Evolutionary conservation across 2,888 invertebrate genomes (phyloP).

Genomic region (Biston betularia): DNA sequence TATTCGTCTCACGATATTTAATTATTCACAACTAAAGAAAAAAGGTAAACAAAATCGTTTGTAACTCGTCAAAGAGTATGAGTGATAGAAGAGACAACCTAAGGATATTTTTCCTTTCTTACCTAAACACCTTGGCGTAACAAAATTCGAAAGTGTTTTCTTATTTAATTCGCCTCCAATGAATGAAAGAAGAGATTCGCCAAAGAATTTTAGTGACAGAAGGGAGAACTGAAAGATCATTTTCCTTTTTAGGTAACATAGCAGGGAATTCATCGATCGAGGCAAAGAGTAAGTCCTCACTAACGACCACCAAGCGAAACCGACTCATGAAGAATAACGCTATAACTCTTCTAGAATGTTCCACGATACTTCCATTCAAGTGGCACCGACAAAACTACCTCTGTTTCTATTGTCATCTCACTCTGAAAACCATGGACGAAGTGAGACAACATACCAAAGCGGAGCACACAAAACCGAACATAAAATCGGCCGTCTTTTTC

Average conservation of each 20-base stretch:
- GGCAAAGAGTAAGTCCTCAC: slow-evolving; percentile 63
- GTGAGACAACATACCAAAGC: slow-evolving; percentile 73
- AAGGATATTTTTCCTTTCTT: too few relatives aligned
- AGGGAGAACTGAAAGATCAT: slow-evolving; percentile 18
- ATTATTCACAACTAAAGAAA: too few relatives aligned
- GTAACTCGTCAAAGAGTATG: too few relatives aligned
- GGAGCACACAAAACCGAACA: slow-evolving; percentile 62
- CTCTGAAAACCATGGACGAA: slow-evolving; percentile 60
- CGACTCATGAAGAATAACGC: slow-evolving; percentile 75
- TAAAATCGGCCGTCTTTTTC: slow-evolving; percentile 70
- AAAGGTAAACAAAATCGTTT: too few relatives aligned
- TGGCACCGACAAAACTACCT: slow-evolving; percentile 78
- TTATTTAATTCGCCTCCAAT: not conserved
- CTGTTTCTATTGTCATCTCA: slow-evolving; percentile 76
- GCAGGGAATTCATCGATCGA: slow-evolving; percentile 43
- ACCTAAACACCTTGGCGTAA: too few relatives aligned
- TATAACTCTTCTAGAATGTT: slow-evolving; percentile 66
- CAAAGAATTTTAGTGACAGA: not conserved
- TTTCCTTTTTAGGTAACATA: slow-evolving; percentile 68
- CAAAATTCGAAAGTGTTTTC: too few relatives aligned
- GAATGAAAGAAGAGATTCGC: not conserved
- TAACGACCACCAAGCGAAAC: slow-evolving; percentile 73
- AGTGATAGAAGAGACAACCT: too few relatives aligned
- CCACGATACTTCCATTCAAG: slow-evolving; percentile 74
- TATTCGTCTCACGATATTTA: too few relatives aligned